These are phyloP conservation scores for Neolamprologus modestus DNA, from an alignment of 2,113 vertebrate genomes.

Conservation along the genomic window DNA sequence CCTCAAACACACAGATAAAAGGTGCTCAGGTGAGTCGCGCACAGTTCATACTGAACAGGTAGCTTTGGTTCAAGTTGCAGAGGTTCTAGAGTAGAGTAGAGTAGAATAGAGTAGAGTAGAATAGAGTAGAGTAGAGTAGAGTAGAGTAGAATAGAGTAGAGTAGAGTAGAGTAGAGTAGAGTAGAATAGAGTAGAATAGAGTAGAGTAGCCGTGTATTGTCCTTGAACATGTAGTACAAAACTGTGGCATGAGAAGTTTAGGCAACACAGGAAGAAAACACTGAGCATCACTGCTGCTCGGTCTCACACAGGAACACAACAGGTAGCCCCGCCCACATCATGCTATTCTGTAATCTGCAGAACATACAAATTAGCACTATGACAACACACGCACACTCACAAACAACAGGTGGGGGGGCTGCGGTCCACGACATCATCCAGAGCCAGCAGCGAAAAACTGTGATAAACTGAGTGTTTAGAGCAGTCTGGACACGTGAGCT, in stretches of 20 bases:
- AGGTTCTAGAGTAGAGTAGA: neutral
- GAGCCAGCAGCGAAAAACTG: neutral
- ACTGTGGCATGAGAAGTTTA: neutral
- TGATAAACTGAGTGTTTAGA: neutral
- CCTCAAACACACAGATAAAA: neutral
- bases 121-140: neutral
- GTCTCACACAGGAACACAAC: neutral
- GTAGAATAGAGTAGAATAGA: neutral
- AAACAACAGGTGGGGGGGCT: neutral
- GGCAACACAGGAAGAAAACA: neutral
- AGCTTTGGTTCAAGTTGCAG: neutral
- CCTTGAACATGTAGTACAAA: neutral
- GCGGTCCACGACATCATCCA: neutral
- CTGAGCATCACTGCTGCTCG: neutral
- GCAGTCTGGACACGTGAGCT: neutral
- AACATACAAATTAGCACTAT: neutral
- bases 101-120: too few species aligned
- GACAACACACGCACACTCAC: neutral
- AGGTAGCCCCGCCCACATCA: neutral
- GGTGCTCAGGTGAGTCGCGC: constrained; percentile 21
- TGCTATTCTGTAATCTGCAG: neutral
- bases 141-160: neutral
- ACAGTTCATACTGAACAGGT: neutral
- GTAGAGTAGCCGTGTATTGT: neutral
- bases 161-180: too few species aligned